A percentile compares a stretch with the other conserved stretches of the same genome.
These are phyloP conservation scores for Phania funesta DNA, from an alignment of 2,888 invertebrate genomes.

Conservation along the genomic window DNA sequence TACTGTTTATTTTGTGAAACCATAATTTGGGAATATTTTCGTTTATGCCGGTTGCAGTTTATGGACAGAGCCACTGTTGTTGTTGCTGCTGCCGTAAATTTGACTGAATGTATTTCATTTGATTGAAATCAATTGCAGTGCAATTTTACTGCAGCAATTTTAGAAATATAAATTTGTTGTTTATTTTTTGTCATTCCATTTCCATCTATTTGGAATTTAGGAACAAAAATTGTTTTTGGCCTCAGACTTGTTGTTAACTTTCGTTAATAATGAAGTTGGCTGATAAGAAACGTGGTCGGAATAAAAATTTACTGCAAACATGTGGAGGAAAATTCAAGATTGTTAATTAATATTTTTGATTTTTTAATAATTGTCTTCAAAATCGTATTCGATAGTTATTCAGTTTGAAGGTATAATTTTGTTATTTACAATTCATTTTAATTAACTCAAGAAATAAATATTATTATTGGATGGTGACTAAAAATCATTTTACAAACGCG, in stretches of 20 bases:
- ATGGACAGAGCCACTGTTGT: slow-evolving; percentile 49
- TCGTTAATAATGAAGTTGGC: slow-evolving; percentile 59
- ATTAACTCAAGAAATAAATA: too few species aligned
- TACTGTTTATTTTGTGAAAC: slow-evolving; percentile 8
- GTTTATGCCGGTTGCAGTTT: slow-evolving; percentile 56
- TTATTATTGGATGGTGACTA: too few species aligned
- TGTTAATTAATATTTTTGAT: slow-evolving; percentile 5
- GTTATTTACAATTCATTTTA: too few species aligned
- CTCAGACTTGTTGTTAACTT: slow-evolving; percentile 7
- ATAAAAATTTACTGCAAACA: not conserved
- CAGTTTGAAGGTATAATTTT: too few species aligned
- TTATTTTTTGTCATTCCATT: too few species aligned
- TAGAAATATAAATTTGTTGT: too few species aligned
- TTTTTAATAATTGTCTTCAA: too few species aligned
- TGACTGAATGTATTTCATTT: slow-evolving; percentile 22
- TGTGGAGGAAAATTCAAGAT: not conserved
- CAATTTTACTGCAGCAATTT: not conserved
- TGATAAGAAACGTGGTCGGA: slow-evolving; percentile 48
- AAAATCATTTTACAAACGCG: too few species aligned
- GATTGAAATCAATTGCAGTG: slow-evolving; percentile 40
- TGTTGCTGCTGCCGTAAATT: slow-evolving; percentile 9
- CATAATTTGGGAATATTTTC: slow-evolving; percentile 44
- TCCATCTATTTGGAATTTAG: slow-evolving; percentile 6
- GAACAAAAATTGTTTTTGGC: slow-evolving; percentile 2
- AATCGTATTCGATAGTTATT: too few species aligned